phyloP scores from a whole-genome alignment of 1,140 invertebrate genomes.

The Dinoponera quadriceps region DNA sequence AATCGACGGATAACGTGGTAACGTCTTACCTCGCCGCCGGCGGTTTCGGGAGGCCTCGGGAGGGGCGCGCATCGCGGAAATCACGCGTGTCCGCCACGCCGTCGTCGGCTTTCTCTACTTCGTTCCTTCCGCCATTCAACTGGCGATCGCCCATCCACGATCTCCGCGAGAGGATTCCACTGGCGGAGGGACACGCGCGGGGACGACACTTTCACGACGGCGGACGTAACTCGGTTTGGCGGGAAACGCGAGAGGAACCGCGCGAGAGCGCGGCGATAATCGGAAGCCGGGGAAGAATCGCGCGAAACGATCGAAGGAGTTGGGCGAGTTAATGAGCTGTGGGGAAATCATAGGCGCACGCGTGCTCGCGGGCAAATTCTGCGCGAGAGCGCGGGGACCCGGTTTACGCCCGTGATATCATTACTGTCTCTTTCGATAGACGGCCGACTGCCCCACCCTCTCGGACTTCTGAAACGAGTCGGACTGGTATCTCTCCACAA shows the following conservation, averaged over 20 bases:
- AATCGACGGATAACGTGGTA: neutral
- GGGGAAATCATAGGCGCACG: neutral
- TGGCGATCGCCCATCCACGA: slow-evolving; percentile 44
- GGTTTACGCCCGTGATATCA: slow-evolving; percentile 34
- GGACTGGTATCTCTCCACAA: neutral
- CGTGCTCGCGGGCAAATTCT: neutral
- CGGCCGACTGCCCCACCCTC: neutral
- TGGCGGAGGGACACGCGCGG: slow-evolving; percentile 21
- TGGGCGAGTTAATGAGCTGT: slow-evolving; percentile 17
- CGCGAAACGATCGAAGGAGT: slow-evolving; percentile 9
- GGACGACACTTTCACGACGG: slow-evolving; percentile 64
- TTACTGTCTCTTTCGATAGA: too few species aligned
- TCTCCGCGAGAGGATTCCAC: slow-evolving; percentile 35
- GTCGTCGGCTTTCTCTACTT: slow-evolving; percentile 69
- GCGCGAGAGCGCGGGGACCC: neutral
- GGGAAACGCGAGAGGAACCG: slow-evolving; percentile 38
- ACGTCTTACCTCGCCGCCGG: neutral
- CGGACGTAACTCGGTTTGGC: neutral
- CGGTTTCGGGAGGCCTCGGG: neutral
- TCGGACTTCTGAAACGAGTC: neutral
- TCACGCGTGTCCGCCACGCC: slow-evolving; percentile 46
- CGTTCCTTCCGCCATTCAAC: slow-evolving; percentile 62
- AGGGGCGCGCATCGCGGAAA: slow-evolving; percentile 56
- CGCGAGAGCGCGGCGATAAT: slow-evolving; percentile 3
- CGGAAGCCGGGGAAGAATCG: neutral